Percentiles rank a stretch among this genome's conserved stretches.
These are phyloP conservation scores for Aquatica leii DNA, from an alignment of 2,888 invertebrate genomes.

Conservation along the genomic window DNA sequence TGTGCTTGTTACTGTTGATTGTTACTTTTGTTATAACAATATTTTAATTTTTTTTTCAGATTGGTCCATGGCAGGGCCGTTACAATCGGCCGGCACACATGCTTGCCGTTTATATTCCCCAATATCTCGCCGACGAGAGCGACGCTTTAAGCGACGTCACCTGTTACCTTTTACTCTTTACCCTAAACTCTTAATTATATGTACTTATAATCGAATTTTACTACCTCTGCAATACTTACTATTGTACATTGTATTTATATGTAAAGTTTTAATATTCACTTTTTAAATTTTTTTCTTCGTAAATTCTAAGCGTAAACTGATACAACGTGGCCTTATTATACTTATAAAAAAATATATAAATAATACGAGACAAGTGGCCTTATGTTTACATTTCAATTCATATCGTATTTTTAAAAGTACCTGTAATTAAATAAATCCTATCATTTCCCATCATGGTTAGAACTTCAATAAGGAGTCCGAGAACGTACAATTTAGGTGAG, in stretches of 20 bases:
- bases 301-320: constrained; percentile 22
- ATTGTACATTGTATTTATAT: constrained; percentile 35
- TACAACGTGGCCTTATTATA: constrained; percentile 34
- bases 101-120: constrained; percentile 58
- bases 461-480: constrained; percentile 55
- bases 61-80: constrained; percentile 59
- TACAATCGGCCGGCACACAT: constrained; percentile 53
- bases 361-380: constrained; percentile 51
- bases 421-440: constrained; percentile 38
- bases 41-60: constrained; percentile 50
- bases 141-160: constrained; percentile 62
- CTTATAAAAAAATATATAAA: constrained; percentile 23
- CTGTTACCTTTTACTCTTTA: constrained; percentile 60
- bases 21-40: not conserved
- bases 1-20: too few relatives aligned
- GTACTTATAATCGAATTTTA: constrained; percentile 37
- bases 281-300: constrained; percentile 37
- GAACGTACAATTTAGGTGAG: constrained; percentile 55
- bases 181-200: constrained; percentile 31
- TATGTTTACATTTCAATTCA: constrained; percentile 48
- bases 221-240: constrained; percentile 53
- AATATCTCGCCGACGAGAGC: constrained; percentile 65
- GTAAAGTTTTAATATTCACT: constrained; percentile 41
- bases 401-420: constrained; percentile 44
- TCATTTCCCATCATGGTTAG: constrained; percentile 52